Evolutionary conservation across 1,140 invertebrate species (phyloP).

Genomic region (Penaeus chinensis): DNA sequence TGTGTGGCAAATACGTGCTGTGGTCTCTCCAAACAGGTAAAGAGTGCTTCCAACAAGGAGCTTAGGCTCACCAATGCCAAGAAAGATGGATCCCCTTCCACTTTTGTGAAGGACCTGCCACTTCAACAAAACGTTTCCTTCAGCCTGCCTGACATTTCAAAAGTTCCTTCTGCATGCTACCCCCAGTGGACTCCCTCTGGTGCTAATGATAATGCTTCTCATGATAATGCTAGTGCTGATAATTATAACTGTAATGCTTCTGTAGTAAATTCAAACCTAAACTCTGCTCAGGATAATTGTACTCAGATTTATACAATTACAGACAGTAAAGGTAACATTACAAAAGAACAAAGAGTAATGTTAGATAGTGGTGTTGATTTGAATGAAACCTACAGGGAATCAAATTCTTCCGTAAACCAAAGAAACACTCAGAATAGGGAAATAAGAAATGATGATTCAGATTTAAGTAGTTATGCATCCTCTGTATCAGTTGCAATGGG

Average conservation of each 20-base stretch:
- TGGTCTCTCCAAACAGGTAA: constrained; percentile 77
- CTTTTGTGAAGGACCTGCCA: constrained; percentile 4
- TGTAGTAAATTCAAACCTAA: neutral
- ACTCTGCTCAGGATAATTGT: too few relatives aligned
- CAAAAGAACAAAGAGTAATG: too few relatives aligned
- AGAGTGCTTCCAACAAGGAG: constrained; percentile 19
- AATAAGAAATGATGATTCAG: too few relatives aligned
- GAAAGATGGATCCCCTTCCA: constrained; percentile 6
- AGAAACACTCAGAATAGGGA: too few relatives aligned
- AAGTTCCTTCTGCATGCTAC: constrained; percentile 16
- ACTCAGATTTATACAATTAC: too few relatives aligned
- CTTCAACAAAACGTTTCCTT: neutral
- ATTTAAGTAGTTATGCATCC: too few relatives aligned
- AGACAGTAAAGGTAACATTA: too few relatives aligned
- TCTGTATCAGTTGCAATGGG: constrained; percentile 1
- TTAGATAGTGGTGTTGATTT: too few relatives aligned
- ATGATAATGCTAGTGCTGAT: neutral
- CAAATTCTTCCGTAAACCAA: too few relatives aligned
- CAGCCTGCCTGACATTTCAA: constrained; percentile 9
- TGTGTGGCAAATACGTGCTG: constrained; percentile 89
- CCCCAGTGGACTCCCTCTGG: constrained; percentile 26
- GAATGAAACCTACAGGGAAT: too few relatives aligned
- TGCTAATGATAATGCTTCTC: constrained; percentile 29
- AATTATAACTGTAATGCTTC: neutral
- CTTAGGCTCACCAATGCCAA: neutral